These are phyloP conservation scores for Oryctes rhinoceros DNA, from an alignment of 1,140 invertebrate genomes.

Conservation along the genomic window DNA sequence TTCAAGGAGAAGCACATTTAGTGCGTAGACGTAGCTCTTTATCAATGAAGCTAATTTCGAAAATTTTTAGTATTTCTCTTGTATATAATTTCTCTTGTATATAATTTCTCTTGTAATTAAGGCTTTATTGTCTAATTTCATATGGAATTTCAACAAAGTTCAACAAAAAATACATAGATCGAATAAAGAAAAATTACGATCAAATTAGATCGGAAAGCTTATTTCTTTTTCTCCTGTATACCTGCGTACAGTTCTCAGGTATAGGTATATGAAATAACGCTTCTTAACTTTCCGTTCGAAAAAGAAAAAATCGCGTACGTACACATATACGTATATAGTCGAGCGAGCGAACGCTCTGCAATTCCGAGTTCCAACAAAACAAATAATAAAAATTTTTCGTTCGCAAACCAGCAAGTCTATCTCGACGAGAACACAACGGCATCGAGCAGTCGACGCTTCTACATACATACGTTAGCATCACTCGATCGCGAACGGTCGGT, in stretches of 20 bases:
- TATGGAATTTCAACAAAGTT: no score
- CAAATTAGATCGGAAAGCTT: no score
- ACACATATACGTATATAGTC: not conserved
- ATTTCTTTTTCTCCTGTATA: no score
- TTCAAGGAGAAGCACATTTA: no score
- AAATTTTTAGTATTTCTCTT: no score
- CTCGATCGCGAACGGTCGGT: conserved; percentile 47
- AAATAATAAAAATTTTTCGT: conserved; percentile 11
- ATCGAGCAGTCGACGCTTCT: conserved; percentile 31
- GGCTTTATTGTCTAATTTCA: no score
- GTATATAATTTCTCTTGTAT: no score
- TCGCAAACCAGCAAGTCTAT: conserved; percentile 6
- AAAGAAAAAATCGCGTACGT: not conserved
- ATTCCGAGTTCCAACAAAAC: conserved; percentile 19
- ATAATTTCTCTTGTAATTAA: no score
- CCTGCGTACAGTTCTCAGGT: not conserved
- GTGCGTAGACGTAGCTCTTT: no score
- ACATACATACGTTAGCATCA: conserved; percentile 36
- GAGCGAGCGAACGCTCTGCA: not conserved
- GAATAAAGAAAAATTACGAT: no score
- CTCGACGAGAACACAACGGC: conserved; percentile 21
- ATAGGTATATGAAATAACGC: conserved; percentile 9
- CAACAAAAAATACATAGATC: no score
- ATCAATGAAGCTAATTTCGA: no score
- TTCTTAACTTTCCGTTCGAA: conserved; percentile 1